Conservation (phyloP, 2,888 invertebrate species). For the Aphodius granarius region DNA sequence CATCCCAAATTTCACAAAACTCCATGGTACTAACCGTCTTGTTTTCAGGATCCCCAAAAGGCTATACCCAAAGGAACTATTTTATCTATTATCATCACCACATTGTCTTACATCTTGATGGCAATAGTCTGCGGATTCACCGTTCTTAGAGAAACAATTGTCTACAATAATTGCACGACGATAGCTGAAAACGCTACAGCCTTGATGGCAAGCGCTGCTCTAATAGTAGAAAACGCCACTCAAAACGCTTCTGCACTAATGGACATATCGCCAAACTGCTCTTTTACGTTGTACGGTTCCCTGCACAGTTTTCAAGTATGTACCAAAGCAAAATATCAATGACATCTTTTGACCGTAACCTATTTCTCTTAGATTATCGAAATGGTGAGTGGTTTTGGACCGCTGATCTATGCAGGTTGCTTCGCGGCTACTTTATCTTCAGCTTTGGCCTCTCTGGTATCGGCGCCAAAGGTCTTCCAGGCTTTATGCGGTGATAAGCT, state of each 20-base stretch:
- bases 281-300: slow-evolving; percentile 67
- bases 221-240: slow-evolving; percentile 5
- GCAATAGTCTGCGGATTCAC: slow-evolving; percentile 77
- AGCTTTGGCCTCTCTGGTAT: slow-evolving; percentile 92
- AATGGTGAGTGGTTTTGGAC: slow-evolving; percentile 81
- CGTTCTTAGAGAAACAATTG: slow-evolving; percentile 66
- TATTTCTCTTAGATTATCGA: slow-evolving; percentile 70
- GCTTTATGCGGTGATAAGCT: slow-evolving; percentile 93
- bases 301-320: slow-evolving; percentile 78
- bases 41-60: slow-evolving; percentile 78
- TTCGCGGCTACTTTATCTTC: slow-evolving; percentile 97
- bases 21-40: neutral
- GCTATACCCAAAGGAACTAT: slow-evolving; percentile 93
- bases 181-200: slow-evolving; percentile 64
- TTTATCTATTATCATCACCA: slow-evolving; percentile 85
- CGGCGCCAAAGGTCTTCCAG: slow-evolving; percentile 93
- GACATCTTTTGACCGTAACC: neutral
- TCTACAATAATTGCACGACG: neutral
- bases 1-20: neutral
- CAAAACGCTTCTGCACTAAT: neutral
- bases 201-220: neutral
- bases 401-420: slow-evolving; percentile 94
- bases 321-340: neutral
- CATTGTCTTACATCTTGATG: slow-evolving; percentile 83
- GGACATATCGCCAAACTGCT: slow-evolving; percentile 45